phyloP scores from a whole-genome alignment of 2,113 vertebrate genomes.

The Phylloscopus whistleri region DNA sequence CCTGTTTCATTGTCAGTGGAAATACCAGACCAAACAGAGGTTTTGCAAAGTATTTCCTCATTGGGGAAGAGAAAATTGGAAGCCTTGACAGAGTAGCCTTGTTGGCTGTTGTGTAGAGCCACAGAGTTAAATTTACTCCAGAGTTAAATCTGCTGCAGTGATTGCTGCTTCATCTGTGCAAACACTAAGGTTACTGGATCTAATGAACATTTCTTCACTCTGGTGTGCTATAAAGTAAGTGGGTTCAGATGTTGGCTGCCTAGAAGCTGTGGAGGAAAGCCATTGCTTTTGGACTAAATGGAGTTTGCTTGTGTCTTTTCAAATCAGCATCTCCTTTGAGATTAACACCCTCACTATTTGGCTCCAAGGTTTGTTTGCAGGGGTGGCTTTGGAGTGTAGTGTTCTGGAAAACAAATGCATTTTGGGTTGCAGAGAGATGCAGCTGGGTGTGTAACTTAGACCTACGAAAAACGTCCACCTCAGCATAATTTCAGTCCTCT shows the following conservation, averaged over 20 bases:
- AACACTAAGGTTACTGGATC: constrained; percentile 39
- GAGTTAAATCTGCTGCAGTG: constrained; percentile 32
- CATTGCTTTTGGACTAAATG: not conserved
- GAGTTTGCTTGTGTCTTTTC: constrained; percentile 46
- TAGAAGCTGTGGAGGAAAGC: not conserved
- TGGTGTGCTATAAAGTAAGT: constrained; percentile 39
- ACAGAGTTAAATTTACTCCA: constrained; percentile 25
- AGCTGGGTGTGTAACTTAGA: not conserved
- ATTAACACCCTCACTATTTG: not conserved
- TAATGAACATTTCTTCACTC: constrained; percentile 62
- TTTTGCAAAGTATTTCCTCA: constrained; percentile 36
- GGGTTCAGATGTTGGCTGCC: constrained; percentile 14
- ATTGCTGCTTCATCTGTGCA: constrained; percentile 51
- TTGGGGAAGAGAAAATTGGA: constrained; percentile 29
- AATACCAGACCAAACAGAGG: constrained; percentile 9
- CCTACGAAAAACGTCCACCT: not conserved
- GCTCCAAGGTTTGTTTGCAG: not conserved
- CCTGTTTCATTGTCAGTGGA: constrained; percentile 33
- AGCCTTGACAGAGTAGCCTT: constrained; percentile 14
- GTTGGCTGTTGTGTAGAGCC: constrained; percentile 2
- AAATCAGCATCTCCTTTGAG: constrained; percentile 23
- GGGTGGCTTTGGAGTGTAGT: not conserved
- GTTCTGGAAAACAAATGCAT: not conserved
- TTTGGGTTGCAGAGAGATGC: not conserved
- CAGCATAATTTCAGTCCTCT: not conserved